Base-by-base conservation (phyloP, 2,888 invertebrate genomes). In the Anoncus sp. region DNA sequence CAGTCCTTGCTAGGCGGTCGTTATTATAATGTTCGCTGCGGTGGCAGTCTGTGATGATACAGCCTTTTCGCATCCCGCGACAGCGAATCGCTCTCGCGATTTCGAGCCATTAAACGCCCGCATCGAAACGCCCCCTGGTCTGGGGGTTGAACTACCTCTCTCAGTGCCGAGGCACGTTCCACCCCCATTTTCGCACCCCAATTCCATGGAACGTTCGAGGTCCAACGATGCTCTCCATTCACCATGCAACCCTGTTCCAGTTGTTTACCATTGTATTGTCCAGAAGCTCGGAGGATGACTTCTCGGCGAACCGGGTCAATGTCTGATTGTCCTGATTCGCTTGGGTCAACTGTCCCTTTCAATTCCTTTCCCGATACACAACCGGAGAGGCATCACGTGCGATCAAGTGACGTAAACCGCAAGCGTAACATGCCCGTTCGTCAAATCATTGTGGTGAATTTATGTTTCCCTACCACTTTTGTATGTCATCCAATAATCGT, bases 251-350 rank as follows among this genome's bases (percentile, higher is more conserved):
- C 90, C 90, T 90, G 88, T 73, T 90, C 86, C 81, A 65, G 85
- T 90, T 91, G 91, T 90, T 91, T 90, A 90, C 90, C 84, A 83
- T 88, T 89, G 88, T 90, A 90, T 90, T 89, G 89, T 90, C 89
- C 84, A 82, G 82, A 82, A 83, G 78, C 57, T 18, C 40, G 27
- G n/a, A 43, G 31, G 16, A 47, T 72, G 57, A 14, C 14, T 49
- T 40, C 14, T 35, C 9, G 38, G 1, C 57, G 3, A 65, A 47
- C 6, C 18, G 35, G 35, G 53, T 60, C 60, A 60, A 43, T 51
- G 40, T 16, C 31, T 31, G 0, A 47, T 31, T 24, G 18, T 40
- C 20, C 51, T 24, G 24, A 57, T 57, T 31, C 7, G 22, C 45
- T 14, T 10, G 10, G 24, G 35, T 59, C 60, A 24, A 51, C 3